These are phyloP conservation scores for Peromyscus polionotus DNA, from an alignment of 2,113 vertebrate genomes.

Conservation along the genomic window DNA sequence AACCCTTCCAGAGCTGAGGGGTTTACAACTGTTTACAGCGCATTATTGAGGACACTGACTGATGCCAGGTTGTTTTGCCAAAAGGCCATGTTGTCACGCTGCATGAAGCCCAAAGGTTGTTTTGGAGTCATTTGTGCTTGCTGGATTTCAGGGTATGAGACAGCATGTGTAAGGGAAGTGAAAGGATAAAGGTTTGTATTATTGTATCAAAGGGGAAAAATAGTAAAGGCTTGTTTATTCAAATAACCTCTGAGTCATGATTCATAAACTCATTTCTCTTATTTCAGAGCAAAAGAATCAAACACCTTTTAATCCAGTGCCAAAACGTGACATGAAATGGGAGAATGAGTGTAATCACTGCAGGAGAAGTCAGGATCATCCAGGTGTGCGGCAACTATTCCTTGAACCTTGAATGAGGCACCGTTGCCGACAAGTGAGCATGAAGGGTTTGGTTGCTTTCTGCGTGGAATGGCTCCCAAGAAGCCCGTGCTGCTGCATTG, in stretches of 20 bases:
- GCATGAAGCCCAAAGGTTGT: neutral
- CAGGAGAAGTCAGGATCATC: neutral
- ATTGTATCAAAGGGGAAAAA: neutral
- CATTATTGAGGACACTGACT: constrained; percentile 56
- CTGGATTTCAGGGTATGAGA: constrained; percentile 46
- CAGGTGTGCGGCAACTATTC: neutral
- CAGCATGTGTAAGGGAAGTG: constrained; percentile 2
- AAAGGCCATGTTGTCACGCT: constrained; percentile 50
- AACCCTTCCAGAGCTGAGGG: neutral
- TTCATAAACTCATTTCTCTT: constrained; percentile 42
- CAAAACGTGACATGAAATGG: constrained; percentile 15
- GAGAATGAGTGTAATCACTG: neutral
- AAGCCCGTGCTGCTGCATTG: neutral
- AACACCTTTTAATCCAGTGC: constrained; percentile 25
- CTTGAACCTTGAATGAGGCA: too few relatives aligned
- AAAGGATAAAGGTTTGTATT: neutral
- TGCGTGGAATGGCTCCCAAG: neutral
- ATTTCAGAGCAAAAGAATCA: constrained; percentile 42
- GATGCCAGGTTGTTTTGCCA: constrained; percentile 59
- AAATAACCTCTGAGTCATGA: neutral
- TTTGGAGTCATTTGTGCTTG: constrained; percentile 17
- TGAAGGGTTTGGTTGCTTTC: neutral
- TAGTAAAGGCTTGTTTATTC: neutral
- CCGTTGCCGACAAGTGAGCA: neutral
- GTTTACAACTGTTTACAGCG: constrained; percentile 16